Conservation (phyloP, 1,140 invertebrate genomes). For the Heliconius eleuchia region DNA sequence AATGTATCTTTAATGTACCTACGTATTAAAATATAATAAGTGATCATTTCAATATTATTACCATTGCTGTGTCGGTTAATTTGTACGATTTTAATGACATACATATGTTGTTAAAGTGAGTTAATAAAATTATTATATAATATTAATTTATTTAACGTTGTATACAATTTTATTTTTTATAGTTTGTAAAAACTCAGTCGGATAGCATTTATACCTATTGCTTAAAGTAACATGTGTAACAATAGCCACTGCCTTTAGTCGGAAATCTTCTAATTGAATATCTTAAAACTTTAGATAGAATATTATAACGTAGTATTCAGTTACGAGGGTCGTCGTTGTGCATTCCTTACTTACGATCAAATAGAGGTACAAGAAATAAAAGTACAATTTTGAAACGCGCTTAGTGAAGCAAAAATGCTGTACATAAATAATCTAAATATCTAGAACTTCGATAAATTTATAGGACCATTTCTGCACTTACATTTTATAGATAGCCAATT, state of each 20-base stretch:
- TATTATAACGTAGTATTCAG: neutral
- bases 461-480: constrained; percentile 39
- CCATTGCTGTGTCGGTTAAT: neutral
- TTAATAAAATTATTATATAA: neutral
- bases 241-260: constrained; percentile 37
- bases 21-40: constrained; percentile 2
- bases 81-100: neutral
- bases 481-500: constrained; percentile 42
- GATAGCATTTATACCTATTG: neutral
- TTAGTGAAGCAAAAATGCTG: constrained; percentile 33
- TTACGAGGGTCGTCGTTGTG: neutral
- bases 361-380: neutral
- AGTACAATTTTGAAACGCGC: constrained; percentile 8
- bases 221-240: constrained; percentile 6
- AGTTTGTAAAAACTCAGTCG: neutral
- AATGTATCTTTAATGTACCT: constrained; percentile 5
- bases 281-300: constrained; percentile 22
- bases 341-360: neutral
- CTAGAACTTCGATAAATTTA: constrained; percentile 23
- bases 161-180: neutral
- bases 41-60: neutral
- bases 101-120: neutral
- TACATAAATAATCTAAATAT: constrained; percentile 30
- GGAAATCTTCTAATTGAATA: constrained; percentile 15
- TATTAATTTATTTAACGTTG: neutral